These are phyloP conservation scores for Phyto melanocephala DNA, from an alignment of 2,888 invertebrate genomes.

Conservation along the genomic window DNA sequence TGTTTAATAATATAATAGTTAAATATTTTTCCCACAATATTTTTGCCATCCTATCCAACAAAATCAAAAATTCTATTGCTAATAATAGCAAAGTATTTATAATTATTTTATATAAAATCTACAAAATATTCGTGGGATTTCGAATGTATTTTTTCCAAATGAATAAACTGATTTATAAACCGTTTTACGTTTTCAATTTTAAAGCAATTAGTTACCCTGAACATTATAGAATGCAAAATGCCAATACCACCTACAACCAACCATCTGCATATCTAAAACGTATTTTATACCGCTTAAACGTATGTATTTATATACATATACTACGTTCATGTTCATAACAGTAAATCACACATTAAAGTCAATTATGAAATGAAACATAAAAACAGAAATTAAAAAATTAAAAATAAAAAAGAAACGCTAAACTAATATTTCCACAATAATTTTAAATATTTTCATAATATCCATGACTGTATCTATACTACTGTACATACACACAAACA, in stretches of 20 bases:
- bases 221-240: background rate
- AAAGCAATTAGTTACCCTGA: conserved; percentile 54
- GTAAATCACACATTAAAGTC: conserved; percentile 2
- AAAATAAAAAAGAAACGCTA: background rate
- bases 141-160: conserved; percentile 29
- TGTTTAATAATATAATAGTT: no score
- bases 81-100: background rate
- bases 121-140: background rate
- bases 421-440: conserved; percentile 37
- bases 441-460: conserved; percentile 52
- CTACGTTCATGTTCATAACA: background rate
- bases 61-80: no score
- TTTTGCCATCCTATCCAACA: no score
- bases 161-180: conserved; percentile 35
- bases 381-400: background rate
- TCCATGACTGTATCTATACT: conserved; percentile 24
- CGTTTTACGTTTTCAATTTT: conserved; percentile 25
- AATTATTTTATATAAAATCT: background rate
- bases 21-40: no score
- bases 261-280: background rate
- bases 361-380: conserved; percentile 13
- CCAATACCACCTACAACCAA: no score
- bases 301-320: background rate
- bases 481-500: background rate
- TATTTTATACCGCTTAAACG: background rate